Percentiles rank a stretch among this genome's conserved stretches.
Evolutionary conservation across 2,888 invertebrate genomes (phyloP).

Genomic region (Flexamia atlantica): DNA sequence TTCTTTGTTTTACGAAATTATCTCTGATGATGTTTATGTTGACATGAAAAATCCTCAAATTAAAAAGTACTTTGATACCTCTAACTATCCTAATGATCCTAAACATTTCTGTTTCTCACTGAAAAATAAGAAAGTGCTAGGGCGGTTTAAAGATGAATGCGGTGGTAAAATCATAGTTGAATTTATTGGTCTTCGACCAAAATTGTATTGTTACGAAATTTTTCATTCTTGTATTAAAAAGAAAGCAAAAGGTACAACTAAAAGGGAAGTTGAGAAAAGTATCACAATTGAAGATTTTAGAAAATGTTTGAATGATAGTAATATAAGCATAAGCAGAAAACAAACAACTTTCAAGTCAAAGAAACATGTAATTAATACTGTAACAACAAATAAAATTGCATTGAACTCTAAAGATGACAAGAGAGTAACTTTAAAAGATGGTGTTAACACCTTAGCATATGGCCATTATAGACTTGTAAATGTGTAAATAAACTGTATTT

Average conservation of each 20-base stretch:
- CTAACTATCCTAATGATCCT: not conserved
- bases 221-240: not conserved
- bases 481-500: no score
- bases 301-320: no score
- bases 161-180: not conserved
- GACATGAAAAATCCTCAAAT: not conserved
- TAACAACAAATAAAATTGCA: not conserved
- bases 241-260: not conserved
- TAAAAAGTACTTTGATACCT: not conserved
- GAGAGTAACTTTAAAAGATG: no score
- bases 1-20: no score
- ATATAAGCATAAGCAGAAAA: no score
- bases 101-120: not conserved
- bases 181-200: not conserved
- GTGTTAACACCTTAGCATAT: no score
- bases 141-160: not conserved
- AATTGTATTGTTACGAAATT: not conserved
- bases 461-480: not conserved
- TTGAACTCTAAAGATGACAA: not conserved
- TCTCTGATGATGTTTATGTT: no score
- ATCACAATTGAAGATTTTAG: no score
- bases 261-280: not conserved
- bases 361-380: no score
- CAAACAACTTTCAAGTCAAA: no score
- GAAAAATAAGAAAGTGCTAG: not conserved